Evolutionary conservation across 2,113 vertebrate species (phyloP), one percentile per base, ranked within the genome.

Genomic region (Elaphurus davidianus): DNA sequence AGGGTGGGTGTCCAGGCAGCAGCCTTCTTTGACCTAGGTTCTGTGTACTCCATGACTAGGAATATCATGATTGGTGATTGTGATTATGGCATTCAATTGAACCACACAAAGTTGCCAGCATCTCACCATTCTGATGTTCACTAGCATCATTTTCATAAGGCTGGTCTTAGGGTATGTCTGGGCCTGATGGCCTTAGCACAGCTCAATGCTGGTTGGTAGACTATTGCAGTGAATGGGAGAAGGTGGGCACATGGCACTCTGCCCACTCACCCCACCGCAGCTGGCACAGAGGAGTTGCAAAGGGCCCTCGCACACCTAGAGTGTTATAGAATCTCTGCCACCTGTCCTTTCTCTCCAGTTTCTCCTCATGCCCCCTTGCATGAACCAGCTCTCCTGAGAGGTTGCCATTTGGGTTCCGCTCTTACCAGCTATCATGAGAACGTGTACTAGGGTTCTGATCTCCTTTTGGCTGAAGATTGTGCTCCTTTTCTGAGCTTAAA

Each of bases 1-100:
- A 12, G 40, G 13, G 28, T 84, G 25, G 27, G 50, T 64, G 10
- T 16, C 36, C 16, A n/a, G 47, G 30, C 5, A 91, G 25, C 12
- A 47, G 2, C n/a, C 6, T 74, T 30, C 52, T 89, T 55, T 17
- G 54, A 40, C n/a, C 27, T 13, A 14, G 16, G 4, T 21, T 85
- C 36, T 54, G 28, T 40, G 28, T 45, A 79, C 71, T 45, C 11
- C 23, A 25, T 36, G 36, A 67, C 27, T 60, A 79, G 19, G 5
- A 67, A 45, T 17, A 30, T 4, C 11, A 0, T 27, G 3, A 21
- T 43, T 0, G 6, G 5, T 28, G 9, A 87, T 54, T 9, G 25
- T 11, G 28, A n/a, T 36, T 30, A 45, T 21, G 40, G 30, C n/a
- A 9, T 85, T 47, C 19, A 10, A 47, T 4, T 15, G 25, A 14